Evolutionary conservation across 2,113 vertebrate species (phyloP).

Genomic region (Danio rerio): GRCz12tu NC_133198.1:10805001-10805500

Average conservation of each 20-base stretch:
- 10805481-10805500: too few relatives aligned
- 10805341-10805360: neutral
- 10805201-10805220: neutral
- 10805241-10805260: neutral
- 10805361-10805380: neutral
- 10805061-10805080: conserved; percentile 60
- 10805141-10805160: conserved; percentile 44
- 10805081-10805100: conserved; percentile 60
- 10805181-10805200: conserved; percentile 3
- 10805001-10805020: conserved; percentile 53
- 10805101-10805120: conserved; percentile 58
- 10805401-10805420: too few relatives aligned
- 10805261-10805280: neutral
- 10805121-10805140: conserved; percentile 53
- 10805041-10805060: conserved; percentile 56
- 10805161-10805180: conserved; percentile 43
- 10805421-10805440: too few relatives aligned
- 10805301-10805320: neutral
- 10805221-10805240: neutral
- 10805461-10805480: too few relatives aligned
- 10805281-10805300: neutral
- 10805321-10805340: neutral
- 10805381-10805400: too few relatives aligned
- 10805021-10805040: conserved; percentile 57
- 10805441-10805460: too few relatives aligned